These are phyloP conservation scores for Boloria euphrosyne DNA, from an alignment of 2,888 invertebrate species.

Conservation along the genomic window DNA sequence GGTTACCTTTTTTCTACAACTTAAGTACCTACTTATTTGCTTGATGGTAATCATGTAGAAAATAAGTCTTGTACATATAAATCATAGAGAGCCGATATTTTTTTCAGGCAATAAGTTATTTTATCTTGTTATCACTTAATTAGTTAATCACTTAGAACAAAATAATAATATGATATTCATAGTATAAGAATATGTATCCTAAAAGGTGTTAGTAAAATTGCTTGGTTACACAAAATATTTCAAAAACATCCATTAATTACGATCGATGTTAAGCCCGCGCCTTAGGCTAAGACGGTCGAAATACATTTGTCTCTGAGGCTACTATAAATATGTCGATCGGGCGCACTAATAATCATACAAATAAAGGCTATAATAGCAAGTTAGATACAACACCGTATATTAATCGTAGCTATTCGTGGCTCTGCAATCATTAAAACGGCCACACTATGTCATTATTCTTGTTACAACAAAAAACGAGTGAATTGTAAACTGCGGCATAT, in stretches of 20 bases:
- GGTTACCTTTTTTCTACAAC: too few species aligned
- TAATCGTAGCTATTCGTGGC: constrained; percentile 37
- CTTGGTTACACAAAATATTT: constrained; percentile 24
- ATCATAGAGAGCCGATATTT: too few species aligned
- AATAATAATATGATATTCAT: too few species aligned
- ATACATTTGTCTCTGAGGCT: constrained; percentile 26
- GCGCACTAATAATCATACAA: constrained; percentile 2
- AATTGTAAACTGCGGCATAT: constrained; percentile 78
- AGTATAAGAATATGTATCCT: constrained; percentile 3
- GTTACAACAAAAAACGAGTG: constrained; percentile 73
- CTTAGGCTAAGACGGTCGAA: constrained; percentile 57
- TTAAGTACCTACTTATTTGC: too few species aligned
- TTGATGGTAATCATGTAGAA: too few species aligned
- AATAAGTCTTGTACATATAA: too few species aligned
- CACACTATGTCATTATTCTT: constrained; percentile 77
- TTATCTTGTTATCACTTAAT: too few species aligned
- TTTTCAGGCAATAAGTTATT: too few species aligned
- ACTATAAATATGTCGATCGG: not conserved
- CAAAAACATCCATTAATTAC: constrained; percentile 40
- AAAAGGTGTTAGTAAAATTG: constrained; percentile 22
- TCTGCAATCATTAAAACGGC: constrained; percentile 73
- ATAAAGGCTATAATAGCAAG: constrained; percentile 16
- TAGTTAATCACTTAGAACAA: too few species aligned
- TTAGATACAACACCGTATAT: constrained; percentile 15
- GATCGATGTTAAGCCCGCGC: constrained; percentile 69